Percentiles rank a stretch among this genome's conserved stretches.
Conservation (phyloP, 2,888 invertebrate genomes). For the Eustalomyia histrio region DNA sequence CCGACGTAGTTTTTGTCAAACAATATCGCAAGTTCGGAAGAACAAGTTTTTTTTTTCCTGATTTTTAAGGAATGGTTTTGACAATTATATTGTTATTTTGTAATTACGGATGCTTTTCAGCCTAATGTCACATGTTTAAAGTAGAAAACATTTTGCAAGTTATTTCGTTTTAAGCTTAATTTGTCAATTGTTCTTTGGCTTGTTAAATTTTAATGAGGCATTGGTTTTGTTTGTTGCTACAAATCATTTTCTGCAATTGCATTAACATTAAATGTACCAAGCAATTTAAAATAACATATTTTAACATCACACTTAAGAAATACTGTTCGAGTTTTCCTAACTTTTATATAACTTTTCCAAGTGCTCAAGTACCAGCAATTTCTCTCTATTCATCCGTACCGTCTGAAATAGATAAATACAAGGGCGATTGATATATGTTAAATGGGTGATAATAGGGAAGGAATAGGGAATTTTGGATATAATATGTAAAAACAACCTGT, state of each 20-base stretch:
- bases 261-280: no score
- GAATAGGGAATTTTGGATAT: no score
- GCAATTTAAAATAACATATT: no score
- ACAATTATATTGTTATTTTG: slow-evolving; percentile 14
- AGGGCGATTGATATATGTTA: no score
- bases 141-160: background rate
- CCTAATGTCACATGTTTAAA: slow-evolving; percentile 17
- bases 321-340: no score
- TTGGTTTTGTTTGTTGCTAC: slow-evolving; percentile 41
- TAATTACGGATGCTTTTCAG: slow-evolving; percentile 37
- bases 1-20: background rate
- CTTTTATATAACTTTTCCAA: no score
- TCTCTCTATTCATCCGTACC: no score
- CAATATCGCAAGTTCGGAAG: background rate
- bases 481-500: no score
- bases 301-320: no score
- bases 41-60: slow-evolving; percentile 26
- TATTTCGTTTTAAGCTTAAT: slow-evolving; percentile 30
- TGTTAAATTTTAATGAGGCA: slow-evolving; percentile 76
- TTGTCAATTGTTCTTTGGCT: slow-evolving; percentile 70
- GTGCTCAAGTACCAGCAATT: no score
- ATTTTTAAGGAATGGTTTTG: slow-evolving; percentile 14
- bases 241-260: background rate
- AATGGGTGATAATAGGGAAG: no score
- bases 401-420: no score